Evolutionary conservation across 2,888 invertebrate genomes (phyloP).

Genomic region (Drosophila macrospina): DNA sequence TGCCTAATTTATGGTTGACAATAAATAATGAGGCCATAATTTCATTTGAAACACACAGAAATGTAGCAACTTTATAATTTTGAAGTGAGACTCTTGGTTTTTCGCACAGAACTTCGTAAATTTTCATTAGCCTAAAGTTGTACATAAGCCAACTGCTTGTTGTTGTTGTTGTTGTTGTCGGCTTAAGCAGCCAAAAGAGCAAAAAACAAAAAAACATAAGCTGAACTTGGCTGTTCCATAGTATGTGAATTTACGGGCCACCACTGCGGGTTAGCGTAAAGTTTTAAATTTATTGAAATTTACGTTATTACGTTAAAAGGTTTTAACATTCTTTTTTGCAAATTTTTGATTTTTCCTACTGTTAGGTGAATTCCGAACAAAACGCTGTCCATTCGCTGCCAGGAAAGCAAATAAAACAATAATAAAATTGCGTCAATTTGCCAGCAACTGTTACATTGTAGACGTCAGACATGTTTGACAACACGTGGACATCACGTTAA

Average conservation of each 20-base stretch:
- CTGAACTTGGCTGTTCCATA: slow-evolving; percentile 13
- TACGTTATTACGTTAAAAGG: slow-evolving; percentile 63
- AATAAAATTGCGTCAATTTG: slow-evolving; percentile 5
- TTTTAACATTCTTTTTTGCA: slow-evolving; percentile 40
- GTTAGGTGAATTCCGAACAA: slow-evolving; percentile 8
- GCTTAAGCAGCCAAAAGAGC: slow-evolving; percentile 37
- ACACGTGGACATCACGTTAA: slow-evolving; percentile 3
- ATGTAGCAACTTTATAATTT: slow-evolving; percentile 65
- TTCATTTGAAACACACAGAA: slow-evolving; percentile 64
- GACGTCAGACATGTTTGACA: slow-evolving; percentile 14
- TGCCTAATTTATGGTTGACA: slow-evolving; percentile 57
- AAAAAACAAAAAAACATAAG: slow-evolving; percentile 20
- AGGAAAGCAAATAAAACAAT: slow-evolving; percentile 4
- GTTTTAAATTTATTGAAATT: slow-evolving; percentile 74
- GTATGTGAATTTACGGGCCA: slow-evolving; percentile 37
- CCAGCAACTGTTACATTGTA: slow-evolving; percentile 37
- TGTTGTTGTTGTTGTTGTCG: slow-evolving; percentile 21
- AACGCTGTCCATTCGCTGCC: not conserved
- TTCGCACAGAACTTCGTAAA: slow-evolving; percentile 65
- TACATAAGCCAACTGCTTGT: slow-evolving; percentile 33
- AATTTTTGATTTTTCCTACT: slow-evolving; percentile 24
- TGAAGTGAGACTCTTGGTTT: slow-evolving; percentile 42
- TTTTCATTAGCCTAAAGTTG: slow-evolving; percentile 70
- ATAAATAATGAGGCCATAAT: slow-evolving; percentile 69
- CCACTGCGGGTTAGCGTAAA: slow-evolving; percentile 45